Percentiles rank a stretch among this genome's conserved stretches.
Evolutionary conservation across 2,113 vertebrate genomes (phyloP).

Genomic region (Thinocorus orbignyianus): DNA sequence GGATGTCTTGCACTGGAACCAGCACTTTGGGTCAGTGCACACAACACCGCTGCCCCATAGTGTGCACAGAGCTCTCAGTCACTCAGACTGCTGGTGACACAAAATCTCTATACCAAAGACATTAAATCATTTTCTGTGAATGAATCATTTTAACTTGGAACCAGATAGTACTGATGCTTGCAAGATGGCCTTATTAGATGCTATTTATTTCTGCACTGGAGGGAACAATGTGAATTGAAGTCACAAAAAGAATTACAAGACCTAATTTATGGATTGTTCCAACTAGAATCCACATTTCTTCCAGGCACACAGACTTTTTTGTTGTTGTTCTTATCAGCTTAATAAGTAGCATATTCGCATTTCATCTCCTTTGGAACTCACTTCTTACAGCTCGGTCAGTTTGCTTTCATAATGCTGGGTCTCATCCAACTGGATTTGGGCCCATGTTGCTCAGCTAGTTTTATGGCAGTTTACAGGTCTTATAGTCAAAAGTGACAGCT

Average conservation of each 20-base stretch:
- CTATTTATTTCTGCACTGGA: constrained; percentile 27
- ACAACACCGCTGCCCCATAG: background rate
- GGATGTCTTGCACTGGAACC: accelerated
- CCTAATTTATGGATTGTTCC: constrained; percentile 38
- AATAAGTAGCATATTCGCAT: constrained; percentile 21
- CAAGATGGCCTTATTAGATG: constrained; percentile 11
- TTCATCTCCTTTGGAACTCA: constrained; percentile 21
- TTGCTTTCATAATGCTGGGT: constrained; percentile 15
- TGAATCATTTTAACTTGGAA: constrained; percentile 25
- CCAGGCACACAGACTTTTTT: constrained; percentile 23
- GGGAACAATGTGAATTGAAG: constrained; percentile 5
- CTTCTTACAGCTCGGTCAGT: background rate
- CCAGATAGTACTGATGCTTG: constrained; percentile 16
- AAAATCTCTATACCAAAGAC: background rate
- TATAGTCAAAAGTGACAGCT: background rate
- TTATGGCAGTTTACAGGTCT: background rate
- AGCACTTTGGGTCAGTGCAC: background rate
- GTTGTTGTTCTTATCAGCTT: constrained; percentile 15
- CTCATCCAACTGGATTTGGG: constrained; percentile 18
- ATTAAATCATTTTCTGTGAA: background rate
- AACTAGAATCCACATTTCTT: constrained; percentile 56
- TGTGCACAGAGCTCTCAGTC: background rate
- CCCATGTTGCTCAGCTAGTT: background rate
- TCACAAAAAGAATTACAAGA: constrained; percentile 37
- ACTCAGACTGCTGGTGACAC: background rate